phyloP scores from a whole-genome alignment of 2,797 vertebrate genomes.

The Lateolabrax maculatus region DNA sequence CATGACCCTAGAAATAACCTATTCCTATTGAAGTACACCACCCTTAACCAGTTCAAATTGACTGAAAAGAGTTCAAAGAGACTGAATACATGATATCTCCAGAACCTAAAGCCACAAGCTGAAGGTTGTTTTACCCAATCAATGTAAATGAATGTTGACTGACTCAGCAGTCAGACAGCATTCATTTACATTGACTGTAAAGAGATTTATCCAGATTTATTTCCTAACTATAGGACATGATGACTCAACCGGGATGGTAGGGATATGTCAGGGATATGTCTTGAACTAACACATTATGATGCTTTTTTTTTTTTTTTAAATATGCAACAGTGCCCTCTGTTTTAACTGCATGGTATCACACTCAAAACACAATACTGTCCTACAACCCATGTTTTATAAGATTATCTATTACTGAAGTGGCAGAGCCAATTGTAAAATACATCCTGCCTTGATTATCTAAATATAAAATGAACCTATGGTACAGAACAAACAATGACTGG shows the following conservation, averaged over 20 bases:
- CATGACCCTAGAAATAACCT: background rate
- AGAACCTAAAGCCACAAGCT: background rate
- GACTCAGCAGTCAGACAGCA: no score
- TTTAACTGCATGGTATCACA: constrained; percentile 24
- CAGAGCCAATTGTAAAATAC: background rate
- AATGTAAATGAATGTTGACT: background rate
- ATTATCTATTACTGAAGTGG: background rate
- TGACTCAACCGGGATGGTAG: background rate
- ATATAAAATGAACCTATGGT: background rate
- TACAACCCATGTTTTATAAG: background rate
- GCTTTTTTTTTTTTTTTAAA: background rate
- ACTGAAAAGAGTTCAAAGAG: no score
- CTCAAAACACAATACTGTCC: background rate
- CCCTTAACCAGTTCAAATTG: background rate
- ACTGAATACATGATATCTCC: background rate
- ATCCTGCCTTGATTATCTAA: background rate
- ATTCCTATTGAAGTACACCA: background rate
- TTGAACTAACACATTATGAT: background rate
- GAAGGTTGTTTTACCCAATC: background rate
- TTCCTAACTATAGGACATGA: background rate
- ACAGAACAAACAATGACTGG: background rate
- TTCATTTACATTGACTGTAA: no score
- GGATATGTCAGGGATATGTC: no score
- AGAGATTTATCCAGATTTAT: no score
- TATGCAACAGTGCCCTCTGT: constrained; percentile 50